These are phyloP conservation scores for Pterois miles DNA, from an alignment of 2,797 vertebrate genomes.

Conservation along the genomic window DNA sequence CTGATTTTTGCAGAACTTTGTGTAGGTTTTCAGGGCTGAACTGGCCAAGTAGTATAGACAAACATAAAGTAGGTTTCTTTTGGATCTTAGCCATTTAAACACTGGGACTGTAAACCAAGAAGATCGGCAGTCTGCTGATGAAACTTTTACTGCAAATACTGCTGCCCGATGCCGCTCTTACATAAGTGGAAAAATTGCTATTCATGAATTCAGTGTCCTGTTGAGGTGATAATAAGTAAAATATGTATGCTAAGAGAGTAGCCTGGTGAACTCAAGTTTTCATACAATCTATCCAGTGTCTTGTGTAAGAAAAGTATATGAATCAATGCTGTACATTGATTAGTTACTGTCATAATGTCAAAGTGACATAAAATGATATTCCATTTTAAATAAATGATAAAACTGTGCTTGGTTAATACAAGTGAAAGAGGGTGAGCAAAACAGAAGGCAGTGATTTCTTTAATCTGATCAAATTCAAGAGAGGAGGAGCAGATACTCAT, in stretches of 20 bases:
- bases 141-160: background rate
- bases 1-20: background rate
- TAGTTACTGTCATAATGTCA: background rate
- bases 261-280: background rate
- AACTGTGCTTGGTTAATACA: background rate
- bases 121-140: background rate
- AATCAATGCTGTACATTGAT: background rate
- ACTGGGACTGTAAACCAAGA: background rate
- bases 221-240: background rate
- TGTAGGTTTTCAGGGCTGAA: background rate
- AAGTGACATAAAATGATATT: background rate
- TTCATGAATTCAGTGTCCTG: background rate
- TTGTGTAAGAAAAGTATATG: background rate
- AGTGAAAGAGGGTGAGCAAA: background rate
- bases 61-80: slow-evolving; percentile 11
- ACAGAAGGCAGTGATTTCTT: slow-evolving; percentile 9
- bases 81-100: background rate
- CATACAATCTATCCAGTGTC: background rate
- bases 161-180: background rate
- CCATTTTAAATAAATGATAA: background rate
- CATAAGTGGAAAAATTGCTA: background rate
- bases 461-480: slow-evolving; percentile 24
- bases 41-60: background rate
- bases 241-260: background rate
- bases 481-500: slow-evolving; percentile 22